Evolutionary conservation across 2,888 invertebrate genomes (phyloP), one percentile per base, ranked within the genome.

Genomic region (Perizoma affinitatum): DNA sequence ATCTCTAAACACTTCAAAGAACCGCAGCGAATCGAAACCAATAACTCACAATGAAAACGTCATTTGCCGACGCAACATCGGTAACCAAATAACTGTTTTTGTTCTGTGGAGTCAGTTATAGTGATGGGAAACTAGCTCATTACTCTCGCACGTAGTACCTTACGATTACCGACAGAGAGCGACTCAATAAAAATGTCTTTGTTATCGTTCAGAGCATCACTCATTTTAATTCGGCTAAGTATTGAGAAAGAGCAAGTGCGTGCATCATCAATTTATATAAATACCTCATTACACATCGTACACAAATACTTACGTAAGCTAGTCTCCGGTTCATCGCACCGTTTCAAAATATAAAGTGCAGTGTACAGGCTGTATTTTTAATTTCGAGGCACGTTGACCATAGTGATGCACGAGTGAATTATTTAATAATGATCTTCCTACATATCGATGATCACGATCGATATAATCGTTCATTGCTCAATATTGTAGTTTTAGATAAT

Each of bases 221-320:
- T 87, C 87, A 87, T 82, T 85, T 83, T 86, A 86, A 86, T 84
- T 82, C 77, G 78, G 70, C 38, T 48, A 11, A 36, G 70, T 70
- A 78, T 78, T 77, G 72, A 71, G 79, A 74, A 76, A 78, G 67
- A 68, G 68, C 63, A 58, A 67, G 61, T 67, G 69, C 61, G 65
- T 60, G 63, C 74, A 69, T 79, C 85, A 84, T 85, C 86, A 85
- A 87, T 85, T 87, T 80, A 79, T 84, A 78, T 79, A 84, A 86
- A 83, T 78, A 76, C 76, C 79, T 84, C 84, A 87, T 86, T 86
- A 86, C 80, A 75, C 69, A 69, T 74, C 77, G 80, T 80, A 83
- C 76, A 83, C 74, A 80, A 76, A 72, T 66, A 63, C 61, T 79
- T 80, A 70, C 75, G 76, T 67, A 77, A 80, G 61, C 49, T 52